Base-by-base conservation (phyloP, 2,797 vertebrate genomes). In the Craterocephalus amniculus region DNA sequence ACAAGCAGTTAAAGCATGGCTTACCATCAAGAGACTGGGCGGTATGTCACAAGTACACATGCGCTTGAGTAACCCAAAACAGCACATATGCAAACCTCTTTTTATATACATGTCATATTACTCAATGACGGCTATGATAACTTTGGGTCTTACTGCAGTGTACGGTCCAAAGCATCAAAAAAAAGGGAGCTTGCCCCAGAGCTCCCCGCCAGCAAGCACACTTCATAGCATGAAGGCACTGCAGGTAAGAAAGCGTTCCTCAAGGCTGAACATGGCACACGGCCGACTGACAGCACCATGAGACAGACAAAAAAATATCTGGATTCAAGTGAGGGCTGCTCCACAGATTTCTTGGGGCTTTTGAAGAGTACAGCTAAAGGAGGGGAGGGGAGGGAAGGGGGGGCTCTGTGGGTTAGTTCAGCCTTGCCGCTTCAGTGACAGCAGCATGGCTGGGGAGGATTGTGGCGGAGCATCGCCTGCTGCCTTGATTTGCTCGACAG, bases 401-500 rank as follows among this genome's bases (percentile, higher is more conserved):
- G 61, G 36, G 55, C 68, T 73, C 68, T 67, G 61, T 63, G 67
- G 73, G 79, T 83, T 74, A 76, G 63, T 80, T 78, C 65, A 84
- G 71, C 68, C 38, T 35, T 70, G 76, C 62, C 57, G 80, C 81
- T 78, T 73, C 81, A 80, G 80, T 64, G 76, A 84, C 83, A 81
- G 70, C 40, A 81, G 78, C 81, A 56, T 26, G 64, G 71, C 67
- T 29, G 67, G 59, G 74, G 72, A 84, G 84, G 85, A 85, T 72
- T 83, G 75, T 60, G 71, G 73, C 76, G 77, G 79, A 91, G 81
- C 70, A 63, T 76, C 55, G 68, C 75, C 87, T 67, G 66, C 81
- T 77, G 80, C 82, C 87, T 76, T 76, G 83, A 88, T 90, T 87
- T 89, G 81, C 80, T 87, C 73, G 34, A 76, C 61, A 91, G 83